Conservation (phyloP, 1,140 invertebrate genomes). For the Andricus grossulariae region DNA sequence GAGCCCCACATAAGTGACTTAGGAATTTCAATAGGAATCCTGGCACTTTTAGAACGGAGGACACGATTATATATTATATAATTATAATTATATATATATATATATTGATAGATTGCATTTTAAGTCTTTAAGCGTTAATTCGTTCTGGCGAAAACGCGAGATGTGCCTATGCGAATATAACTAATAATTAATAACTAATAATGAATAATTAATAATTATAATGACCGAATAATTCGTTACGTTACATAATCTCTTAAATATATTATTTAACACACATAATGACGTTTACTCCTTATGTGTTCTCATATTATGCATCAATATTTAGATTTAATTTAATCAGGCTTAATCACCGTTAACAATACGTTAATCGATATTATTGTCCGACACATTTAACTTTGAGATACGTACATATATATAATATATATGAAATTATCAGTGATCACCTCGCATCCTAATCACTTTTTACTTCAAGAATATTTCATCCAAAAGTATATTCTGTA, state of each 20-base stretch:
- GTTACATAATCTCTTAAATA: slow-evolving; percentile 1
- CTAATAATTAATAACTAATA: not conserved
- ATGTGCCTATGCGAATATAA: slow-evolving; percentile 17
- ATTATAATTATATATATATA: not conserved
- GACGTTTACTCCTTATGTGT: slow-evolving; percentile 21
- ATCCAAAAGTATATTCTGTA: not conserved
- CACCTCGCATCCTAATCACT: slow-evolving; percentile 8
- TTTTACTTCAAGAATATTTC: not conserved
- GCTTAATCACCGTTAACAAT: slow-evolving; percentile 41
- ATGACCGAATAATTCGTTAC: slow-evolving; percentile 1
- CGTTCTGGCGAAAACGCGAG: slow-evolving; percentile 24
- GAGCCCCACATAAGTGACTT: slow-evolving; percentile 18
- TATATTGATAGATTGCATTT: slow-evolving; percentile 23
- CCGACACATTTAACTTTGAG: slow-evolving; percentile 46
- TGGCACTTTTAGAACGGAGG: slow-evolving; percentile 27
- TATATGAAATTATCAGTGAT: slow-evolving; percentile 36
- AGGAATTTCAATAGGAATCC: slow-evolving; percentile 19
- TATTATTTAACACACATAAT: slow-evolving; percentile 20
- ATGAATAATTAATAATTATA: not conserved
- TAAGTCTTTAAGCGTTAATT: slow-evolving; percentile 20
- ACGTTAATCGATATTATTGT: slow-evolving; percentile 50
- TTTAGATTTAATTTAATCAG: slow-evolving; percentile 39
- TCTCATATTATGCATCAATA: slow-evolving; percentile 32
- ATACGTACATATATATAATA: not conserved
- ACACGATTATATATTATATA: not conserved